Conservation (phyloP, 2,888 invertebrate species). For the Stegana nigrithorax region DNA sequence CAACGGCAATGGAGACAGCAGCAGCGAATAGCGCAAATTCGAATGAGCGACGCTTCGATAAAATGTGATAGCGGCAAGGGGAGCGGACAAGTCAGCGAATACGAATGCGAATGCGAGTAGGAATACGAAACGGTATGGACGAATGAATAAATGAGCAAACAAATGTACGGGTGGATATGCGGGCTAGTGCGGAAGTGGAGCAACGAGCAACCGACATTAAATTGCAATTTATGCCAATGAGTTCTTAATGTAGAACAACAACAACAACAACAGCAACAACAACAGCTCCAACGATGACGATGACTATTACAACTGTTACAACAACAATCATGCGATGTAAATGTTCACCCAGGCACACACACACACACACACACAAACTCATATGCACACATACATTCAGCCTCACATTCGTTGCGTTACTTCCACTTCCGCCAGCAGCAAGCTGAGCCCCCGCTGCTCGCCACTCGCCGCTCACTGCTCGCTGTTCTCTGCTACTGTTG, state of each 20-base stretch:
- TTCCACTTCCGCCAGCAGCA: slow-evolving; percentile 11
- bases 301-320: slow-evolving; percentile 25
- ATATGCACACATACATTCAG: background rate
- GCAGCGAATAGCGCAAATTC: too few species aligned
- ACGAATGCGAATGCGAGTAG: slow-evolving; percentile 2
- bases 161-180: background rate
- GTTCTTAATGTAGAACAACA: slow-evolving; percentile 56
- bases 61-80: too few species aligned
- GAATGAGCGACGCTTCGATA: too few species aligned
- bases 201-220: slow-evolving; percentile 52
- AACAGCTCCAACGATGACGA: slow-evolving; percentile 12
- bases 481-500: background rate
- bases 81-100: too few species aligned
- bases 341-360: background rate
- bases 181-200: slow-evolving; percentile 5
- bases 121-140: too few species aligned
- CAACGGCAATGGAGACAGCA: too few species aligned
- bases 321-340: too few species aligned
- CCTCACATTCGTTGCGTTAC: too few species aligned
- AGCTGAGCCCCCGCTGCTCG: slow-evolving; percentile 30
- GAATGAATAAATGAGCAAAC: background rate
- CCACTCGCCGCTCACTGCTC: too few species aligned
- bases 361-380: slow-evolving; percentile 7
- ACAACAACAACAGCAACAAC: slow-evolving; percentile 28
- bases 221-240: slow-evolving; percentile 66